Evolutionary conservation across 2,888 invertebrate genomes (phyloP).

Genomic region (Nezara viridula): DNA sequence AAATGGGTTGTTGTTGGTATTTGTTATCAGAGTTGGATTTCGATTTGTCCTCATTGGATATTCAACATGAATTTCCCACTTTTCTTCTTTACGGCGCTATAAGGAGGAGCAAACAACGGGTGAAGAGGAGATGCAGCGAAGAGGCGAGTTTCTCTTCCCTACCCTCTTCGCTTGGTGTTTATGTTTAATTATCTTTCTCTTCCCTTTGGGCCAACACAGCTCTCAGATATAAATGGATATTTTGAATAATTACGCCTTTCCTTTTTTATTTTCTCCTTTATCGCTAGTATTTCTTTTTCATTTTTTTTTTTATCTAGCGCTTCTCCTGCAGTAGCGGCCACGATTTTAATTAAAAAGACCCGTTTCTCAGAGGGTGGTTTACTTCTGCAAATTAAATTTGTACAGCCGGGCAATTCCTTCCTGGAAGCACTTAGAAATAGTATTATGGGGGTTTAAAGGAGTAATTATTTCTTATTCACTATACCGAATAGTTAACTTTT

Average conservation of each 20-base stretch:
- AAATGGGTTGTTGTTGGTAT: too few relatives aligned
- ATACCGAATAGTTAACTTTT: neutral
- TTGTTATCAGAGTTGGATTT: too few relatives aligned
- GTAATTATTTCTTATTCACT: neutral
- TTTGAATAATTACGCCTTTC: conserved; percentile 34
- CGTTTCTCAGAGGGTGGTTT: neutral
- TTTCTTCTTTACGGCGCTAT: neutral
- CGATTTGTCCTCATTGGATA: too few relatives aligned
- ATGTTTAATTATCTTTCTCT: conserved; percentile 43
- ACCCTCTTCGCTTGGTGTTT: neutral
- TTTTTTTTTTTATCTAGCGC: conserved; percentile 10
- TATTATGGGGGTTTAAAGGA: neutral
- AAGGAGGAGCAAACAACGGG: neutral
- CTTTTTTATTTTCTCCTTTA: conserved; percentile 29
- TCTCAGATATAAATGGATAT: conserved; percentile 26
- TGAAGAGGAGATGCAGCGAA: neutral
- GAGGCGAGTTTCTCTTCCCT: too few relatives aligned
- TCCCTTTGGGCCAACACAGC: neutral
- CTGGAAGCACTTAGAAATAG: neutral
- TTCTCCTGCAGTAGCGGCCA: neutral
- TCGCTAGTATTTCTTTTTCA: conserved; percentile 11
- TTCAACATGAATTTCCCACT: too few relatives aligned
- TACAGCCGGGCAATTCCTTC: neutral
- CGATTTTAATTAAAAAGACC: conserved; percentile 36
- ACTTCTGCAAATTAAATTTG: conserved; percentile 17